Evolutionary conservation across 1,140 invertebrate species (phyloP).

Genomic region (Caenorhabditis briggsae): DNA sequence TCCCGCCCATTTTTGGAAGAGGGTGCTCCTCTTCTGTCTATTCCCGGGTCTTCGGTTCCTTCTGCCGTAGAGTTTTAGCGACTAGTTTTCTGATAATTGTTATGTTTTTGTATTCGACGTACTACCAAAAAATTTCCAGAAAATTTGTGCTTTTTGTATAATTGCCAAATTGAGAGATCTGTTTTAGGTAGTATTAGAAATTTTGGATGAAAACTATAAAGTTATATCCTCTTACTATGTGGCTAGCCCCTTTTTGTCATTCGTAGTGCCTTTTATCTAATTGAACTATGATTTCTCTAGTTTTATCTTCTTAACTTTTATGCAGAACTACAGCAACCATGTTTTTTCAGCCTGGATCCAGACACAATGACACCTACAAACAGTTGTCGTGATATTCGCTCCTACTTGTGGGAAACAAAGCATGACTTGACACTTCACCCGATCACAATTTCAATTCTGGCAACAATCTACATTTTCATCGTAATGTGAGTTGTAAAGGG

Average conservation of each 20-base stretch:
- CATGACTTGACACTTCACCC: conserved; percentile 30
- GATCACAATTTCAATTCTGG: background rate
- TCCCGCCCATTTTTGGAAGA: conserved; percentile 17
- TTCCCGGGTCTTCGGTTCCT: background rate
- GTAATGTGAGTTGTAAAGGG: background rate
- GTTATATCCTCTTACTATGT: no score
- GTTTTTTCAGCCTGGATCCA: background rate
- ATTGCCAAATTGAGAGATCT: no score
- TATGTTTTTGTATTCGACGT: background rate
- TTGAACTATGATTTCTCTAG: no score
- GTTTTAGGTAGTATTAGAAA: no score
- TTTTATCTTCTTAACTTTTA: no score
- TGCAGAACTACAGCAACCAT: no score
- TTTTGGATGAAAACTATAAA: no score
- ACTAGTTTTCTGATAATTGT: conserved; percentile 17
- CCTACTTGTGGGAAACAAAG: conserved; percentile 16
- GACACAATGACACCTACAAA: background rate
- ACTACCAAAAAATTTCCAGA: no score
- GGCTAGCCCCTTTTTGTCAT: no score
- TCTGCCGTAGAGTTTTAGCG: conserved; percentile 10
- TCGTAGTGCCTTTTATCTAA: no score
- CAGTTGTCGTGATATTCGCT: background rate
- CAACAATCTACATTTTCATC: conserved; percentile 31
- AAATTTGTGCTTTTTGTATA: no score
- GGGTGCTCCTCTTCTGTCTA: conserved; percentile 32